These are phyloP conservation scores for Aix galericulata DNA, from an alignment of 2,113 vertebrate species.

Conservation along the genomic window DNA sequence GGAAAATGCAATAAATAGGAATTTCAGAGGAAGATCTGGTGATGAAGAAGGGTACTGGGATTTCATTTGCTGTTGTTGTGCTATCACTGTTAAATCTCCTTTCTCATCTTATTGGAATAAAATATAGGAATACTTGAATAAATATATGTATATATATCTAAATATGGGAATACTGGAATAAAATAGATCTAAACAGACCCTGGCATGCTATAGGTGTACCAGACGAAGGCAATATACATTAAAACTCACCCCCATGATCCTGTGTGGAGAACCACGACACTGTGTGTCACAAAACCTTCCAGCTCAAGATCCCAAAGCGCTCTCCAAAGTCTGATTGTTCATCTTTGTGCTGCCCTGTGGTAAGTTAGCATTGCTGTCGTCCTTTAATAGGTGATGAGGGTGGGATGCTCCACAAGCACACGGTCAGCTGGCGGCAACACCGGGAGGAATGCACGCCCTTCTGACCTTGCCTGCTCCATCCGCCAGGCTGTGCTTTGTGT, in stretches of 20 bases:
- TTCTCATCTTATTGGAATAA: neutral
- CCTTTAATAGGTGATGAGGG: neutral
- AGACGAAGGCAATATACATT: neutral
- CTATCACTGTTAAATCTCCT: neutral
- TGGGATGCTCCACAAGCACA: neutral
- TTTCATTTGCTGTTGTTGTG: conserved; percentile 36
- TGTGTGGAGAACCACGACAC: neutral
- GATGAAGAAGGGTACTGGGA: neutral
- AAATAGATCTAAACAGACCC: neutral
- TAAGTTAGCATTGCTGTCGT: neutral
- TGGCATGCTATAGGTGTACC: neutral
- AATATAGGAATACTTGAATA: neutral
- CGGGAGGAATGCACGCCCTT: neutral
- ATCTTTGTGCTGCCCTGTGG: neutral
- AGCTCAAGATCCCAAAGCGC: neutral
- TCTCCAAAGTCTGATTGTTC: neutral
- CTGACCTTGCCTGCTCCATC: neutral
- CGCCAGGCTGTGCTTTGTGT: neutral
- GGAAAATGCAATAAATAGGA: conserved; percentile 53
- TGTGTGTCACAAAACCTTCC: neutral
- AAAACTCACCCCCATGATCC: neutral
- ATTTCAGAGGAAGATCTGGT: neutral
- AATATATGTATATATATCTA: too few relatives aligned
- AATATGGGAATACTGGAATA: neutral
- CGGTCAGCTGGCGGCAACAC: neutral